Conservation (phyloP, 2,113 vertebrate genomes). For the Bolborhynchus lineola region DNA sequence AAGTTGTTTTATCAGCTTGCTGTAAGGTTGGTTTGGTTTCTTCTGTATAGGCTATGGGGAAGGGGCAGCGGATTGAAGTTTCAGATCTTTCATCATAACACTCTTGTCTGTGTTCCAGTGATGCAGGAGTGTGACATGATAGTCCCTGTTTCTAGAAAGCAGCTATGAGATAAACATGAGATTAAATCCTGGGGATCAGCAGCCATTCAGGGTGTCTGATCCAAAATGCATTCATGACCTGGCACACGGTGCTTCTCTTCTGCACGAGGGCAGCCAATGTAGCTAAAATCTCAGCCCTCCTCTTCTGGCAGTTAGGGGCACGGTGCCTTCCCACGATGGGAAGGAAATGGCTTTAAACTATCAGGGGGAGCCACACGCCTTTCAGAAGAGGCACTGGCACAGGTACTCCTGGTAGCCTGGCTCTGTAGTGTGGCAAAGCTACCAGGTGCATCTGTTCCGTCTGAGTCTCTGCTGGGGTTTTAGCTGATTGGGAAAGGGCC, state of each 20-base stretch:
- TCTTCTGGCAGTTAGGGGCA: background rate
- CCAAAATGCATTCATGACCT: background rate
- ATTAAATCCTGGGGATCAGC: conserved; percentile 36
- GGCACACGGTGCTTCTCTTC: background rate
- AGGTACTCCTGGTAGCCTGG: background rate
- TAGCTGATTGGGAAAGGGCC: background rate
- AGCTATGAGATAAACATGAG: conserved; percentile 1
- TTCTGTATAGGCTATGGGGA: background rate
- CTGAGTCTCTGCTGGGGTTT: conserved; percentile 13
- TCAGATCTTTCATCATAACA: background rate
- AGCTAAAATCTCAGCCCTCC: background rate
- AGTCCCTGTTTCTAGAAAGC: conserved; percentile 43
- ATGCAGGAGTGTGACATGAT: background rate
- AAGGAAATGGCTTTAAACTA: background rate
- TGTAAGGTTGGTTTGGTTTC: background rate
- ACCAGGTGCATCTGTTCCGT: conserved; percentile 57
- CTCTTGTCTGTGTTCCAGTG: background rate
- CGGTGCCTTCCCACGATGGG: background rate
- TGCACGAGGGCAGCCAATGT: background rate
- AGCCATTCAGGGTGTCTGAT: conserved; percentile 3
- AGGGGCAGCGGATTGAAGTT: background rate
- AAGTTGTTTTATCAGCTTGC: background rate
- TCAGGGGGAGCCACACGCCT: background rate
- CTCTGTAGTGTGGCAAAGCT: background rate
- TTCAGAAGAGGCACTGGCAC: conserved; percentile 24